Conservation (phyloP, 2,797 vertebrate species). For the Peromyscus aztecus region DNA sequence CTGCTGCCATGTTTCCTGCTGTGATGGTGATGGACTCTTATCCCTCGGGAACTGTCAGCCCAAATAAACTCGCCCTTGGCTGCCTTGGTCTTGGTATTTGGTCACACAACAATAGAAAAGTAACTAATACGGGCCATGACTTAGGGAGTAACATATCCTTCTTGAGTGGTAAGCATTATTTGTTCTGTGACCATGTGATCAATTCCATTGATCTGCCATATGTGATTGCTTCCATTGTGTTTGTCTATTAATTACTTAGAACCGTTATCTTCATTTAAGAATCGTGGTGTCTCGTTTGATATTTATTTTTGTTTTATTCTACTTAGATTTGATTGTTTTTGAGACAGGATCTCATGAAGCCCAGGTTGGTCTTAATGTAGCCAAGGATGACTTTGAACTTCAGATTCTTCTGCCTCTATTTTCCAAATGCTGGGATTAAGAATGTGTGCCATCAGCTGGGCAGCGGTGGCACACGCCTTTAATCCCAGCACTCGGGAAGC, state of each 20-base stretch:
- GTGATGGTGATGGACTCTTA: not conserved
- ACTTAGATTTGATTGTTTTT: not conserved
- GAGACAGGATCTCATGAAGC: not conserved
- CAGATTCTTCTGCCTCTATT: not conserved
- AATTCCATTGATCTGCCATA: slow-evolving; percentile 11
- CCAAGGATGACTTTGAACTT: not conserved
- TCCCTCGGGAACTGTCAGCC: not conserved
- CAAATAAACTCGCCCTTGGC: not conserved
- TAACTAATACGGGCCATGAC: not conserved
- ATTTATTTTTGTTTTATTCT: not conserved
- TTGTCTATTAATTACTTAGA: slow-evolving; percentile 30
- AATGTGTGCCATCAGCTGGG: not conserved
- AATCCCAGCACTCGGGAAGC: no score
- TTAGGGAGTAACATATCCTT: slow-evolving; percentile 62
- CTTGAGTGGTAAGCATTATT: slow-evolving; percentile 45
- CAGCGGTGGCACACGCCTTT: no score
- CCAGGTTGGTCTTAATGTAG: not conserved
- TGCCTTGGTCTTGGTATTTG: not conserved
- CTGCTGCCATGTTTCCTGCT: not conserved
- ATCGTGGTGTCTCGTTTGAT: not conserved
- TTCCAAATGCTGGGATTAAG: not conserved
- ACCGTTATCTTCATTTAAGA: slow-evolving; percentile 49
- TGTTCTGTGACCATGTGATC: slow-evolving; percentile 40
- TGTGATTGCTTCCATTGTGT: slow-evolving; percentile 26
- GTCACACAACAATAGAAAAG: not conserved